Evolutionary conservation across 2,113 vertebrate genomes (phyloP).

Genomic region (Gymnorhina tibicen): DNA sequence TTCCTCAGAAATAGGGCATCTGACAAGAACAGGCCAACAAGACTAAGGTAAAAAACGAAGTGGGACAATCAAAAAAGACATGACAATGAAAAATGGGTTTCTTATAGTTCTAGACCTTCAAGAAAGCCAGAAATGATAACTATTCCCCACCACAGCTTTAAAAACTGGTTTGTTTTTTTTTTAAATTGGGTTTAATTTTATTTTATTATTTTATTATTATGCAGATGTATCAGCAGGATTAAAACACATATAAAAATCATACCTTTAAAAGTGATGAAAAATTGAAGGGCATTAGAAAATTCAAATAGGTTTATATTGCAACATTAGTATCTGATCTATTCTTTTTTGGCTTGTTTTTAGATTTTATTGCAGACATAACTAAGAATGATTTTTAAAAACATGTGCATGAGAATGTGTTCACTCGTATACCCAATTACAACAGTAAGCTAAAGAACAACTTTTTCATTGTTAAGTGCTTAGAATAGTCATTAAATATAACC

Average conservation of each 20-base stretch:
- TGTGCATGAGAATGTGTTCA: slow-evolving; percentile 67
- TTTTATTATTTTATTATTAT: slow-evolving; percentile 53
- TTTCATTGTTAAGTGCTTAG: background rate
- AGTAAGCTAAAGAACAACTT: slow-evolving; percentile 25
- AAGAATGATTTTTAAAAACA: slow-evolving; percentile 64
- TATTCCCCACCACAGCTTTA: slow-evolving; percentile 74
- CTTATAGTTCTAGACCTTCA: slow-evolving; percentile 40
- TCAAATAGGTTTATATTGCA: slow-evolving; percentile 67
- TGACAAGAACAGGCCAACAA: background rate
- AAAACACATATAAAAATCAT: slow-evolving; percentile 37
- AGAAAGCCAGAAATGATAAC: slow-evolving; percentile 58
- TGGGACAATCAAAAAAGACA: background rate
- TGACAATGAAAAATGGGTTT: slow-evolving; percentile 17
- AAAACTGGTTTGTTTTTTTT: slow-evolving; percentile 27
- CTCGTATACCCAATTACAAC: background rate
- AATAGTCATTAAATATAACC: background rate
- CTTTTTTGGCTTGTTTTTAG: slow-evolving; percentile 43
- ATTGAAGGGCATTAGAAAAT: slow-evolving; percentile 61
- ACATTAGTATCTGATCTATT: slow-evolving; percentile 66
- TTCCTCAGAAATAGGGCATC: background rate
- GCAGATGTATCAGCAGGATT: slow-evolving; percentile 19
- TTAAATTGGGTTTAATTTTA: slow-evolving; percentile 64
- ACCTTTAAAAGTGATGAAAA: slow-evolving; percentile 48
- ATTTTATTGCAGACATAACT: slow-evolving; percentile 69
- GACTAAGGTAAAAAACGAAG: background rate